Base-by-base conservation (phyloP, 1,140 invertebrate genomes). In the Bicyclus anynana region DNA sequence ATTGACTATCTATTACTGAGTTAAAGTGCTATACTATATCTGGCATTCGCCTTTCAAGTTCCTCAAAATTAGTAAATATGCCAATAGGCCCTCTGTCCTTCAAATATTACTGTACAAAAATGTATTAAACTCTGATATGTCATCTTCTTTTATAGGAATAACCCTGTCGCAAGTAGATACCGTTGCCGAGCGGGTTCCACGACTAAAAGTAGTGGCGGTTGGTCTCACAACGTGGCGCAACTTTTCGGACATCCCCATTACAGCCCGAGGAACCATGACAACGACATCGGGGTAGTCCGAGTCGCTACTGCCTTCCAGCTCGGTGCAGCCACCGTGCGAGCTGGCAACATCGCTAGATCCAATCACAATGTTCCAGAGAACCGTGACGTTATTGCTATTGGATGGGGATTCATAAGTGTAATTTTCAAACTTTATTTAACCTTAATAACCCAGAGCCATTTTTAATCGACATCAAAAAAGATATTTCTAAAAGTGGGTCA, bases 151-250 rank as follows among this genome's bases (percentile, higher is more conserved):
- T 29, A 29, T 10, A 29, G 27, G 5, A 29, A 5, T 4, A 16
- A 14, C 4, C 2, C 2, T 38, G 35, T 17, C 2, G 13, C 16
- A 17, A 38, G 9, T 16, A 38, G 16, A 16, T 17, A 38, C 13
- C 61, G 62, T 9, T 33, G 56, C 26, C 61, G 69, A n/a, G 46
- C 61, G 7, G 67, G 63, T 9, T 69, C 67, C 5, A 59, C 59
- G 12, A 57, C 50, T 29, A 52, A 56, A 12, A 54, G 27, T 35
- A 65, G 59, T 37, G 67, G 63, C n/a, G 63, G 59, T 2, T 16
- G n/a, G 9, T 23, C 55, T 9, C 58, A 61, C 26, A 13, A 33
- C 7, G 27, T 64, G 4, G 29, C 29, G 3, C 33, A 49, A 37
- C 9, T 62, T 4, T 50, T 57, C 13, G 27, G 40, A 9, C 56